These are phyloP conservation scores for Pediacus dermestoides DNA, from an alignment of 2,888 invertebrate species.

Conservation along the genomic window DNA sequence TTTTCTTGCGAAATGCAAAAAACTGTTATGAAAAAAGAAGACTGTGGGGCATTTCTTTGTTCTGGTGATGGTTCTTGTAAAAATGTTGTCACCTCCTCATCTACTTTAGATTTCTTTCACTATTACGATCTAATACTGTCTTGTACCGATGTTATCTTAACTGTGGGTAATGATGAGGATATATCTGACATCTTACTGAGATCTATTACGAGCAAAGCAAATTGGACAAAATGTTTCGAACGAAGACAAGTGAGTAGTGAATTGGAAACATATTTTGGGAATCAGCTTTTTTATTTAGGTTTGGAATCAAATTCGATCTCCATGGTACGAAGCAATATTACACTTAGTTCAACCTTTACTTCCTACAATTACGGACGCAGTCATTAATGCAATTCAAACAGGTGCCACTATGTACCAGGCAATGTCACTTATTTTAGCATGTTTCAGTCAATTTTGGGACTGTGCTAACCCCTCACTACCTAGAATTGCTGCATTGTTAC, in stretches of 20 bases:
- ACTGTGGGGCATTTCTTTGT: conserved; percentile 69
- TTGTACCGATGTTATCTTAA: conserved; percentile 60
- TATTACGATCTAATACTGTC: conserved; percentile 61
- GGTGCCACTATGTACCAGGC: conserved; percentile 80
- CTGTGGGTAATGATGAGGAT: conserved; percentile 62
- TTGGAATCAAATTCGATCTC: conserved; percentile 76
- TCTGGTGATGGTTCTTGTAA: conserved; percentile 58
- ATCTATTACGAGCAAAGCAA: conserved; percentile 54
- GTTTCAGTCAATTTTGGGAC: conserved; percentile 66
- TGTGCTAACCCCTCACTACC: conserved; percentile 62
- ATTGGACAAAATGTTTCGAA: conserved; percentile 73
- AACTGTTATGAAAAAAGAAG: conserved; percentile 29
- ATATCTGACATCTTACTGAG: conserved; percentile 62
- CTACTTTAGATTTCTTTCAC: conserved; percentile 27
- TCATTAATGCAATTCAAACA: conserved; percentile 67
- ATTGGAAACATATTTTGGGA: too few species aligned
- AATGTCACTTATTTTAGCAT: conserved; percentile 69
- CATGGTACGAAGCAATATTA: conserved; percentile 72
- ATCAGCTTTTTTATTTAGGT: conserved; percentile 58
- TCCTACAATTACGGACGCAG: conserved; percentile 62
- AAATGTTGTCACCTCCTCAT: conserved; percentile 33
- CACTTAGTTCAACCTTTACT: conserved; percentile 62
- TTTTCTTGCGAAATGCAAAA: conserved; percentile 37
- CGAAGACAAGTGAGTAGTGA: conserved; percentile 61
- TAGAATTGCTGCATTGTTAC: conserved; percentile 54